Base-by-base conservation (phyloP, 2,113 vertebrate species). In the Zapornia atra region DNA sequence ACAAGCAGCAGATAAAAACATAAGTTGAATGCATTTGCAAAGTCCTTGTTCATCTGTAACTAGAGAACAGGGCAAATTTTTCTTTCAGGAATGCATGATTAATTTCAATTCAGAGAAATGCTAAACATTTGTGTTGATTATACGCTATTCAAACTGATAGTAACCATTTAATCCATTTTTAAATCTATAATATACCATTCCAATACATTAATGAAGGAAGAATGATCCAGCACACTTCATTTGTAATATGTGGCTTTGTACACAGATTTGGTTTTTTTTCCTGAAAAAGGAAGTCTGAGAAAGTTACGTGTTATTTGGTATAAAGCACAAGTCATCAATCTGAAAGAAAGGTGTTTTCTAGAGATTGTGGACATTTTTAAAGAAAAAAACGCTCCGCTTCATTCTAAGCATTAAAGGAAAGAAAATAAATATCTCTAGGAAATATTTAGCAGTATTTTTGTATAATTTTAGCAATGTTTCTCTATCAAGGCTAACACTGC, bases 191-290 rank as follows among this genome's bases (percentile, higher is more conserved):
- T 34, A 31, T 33, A 82, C 1, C n/a, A 64, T 89, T 96, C 7
- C 36, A 53, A 80, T 87, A 82, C 22, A 42, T 34, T 53, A 91
- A 72, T 78, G 63, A 64, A 60, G 28, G 69, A 61, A 69, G 26
- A 86, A 95, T 77, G 72, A 25, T 78, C 22, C 33, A 89, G n/a
- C 25, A 48, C 31, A 21, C 18, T 88, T 92, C 42, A 63, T 81
- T 94, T 79, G 22, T 11, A 75, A 36, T n/a, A 82, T 48, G 12
- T 46, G 40, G 8, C 53, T 92, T 95, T 76, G 31, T 61, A 94
- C 93, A 50, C 4, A 24, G 70, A 84, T 82, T 90, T 40, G 84
- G 40, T 73, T 94, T 94, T 94, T 94, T 94, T 89, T 91, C 14
- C 60, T 81, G 61, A 96, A 90, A 96, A 88, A 73, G 38, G 20